These are phyloP conservation scores for Sander vitreus DNA, from an alignment of 2,113 vertebrate species.

Conservation along the genomic window DNA sequence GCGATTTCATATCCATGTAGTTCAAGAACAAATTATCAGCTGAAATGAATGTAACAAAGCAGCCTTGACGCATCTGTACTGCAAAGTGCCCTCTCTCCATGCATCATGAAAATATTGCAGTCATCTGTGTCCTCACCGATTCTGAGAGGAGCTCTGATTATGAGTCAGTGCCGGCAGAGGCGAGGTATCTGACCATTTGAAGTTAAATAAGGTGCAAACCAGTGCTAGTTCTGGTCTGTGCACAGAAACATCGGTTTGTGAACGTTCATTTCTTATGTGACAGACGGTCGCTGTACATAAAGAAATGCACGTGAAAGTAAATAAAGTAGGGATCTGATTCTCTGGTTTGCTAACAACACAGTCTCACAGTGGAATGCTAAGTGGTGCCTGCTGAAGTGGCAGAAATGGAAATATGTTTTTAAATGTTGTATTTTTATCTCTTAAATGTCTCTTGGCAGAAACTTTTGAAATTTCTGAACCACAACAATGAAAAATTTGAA, in stretches of 20 bases:
- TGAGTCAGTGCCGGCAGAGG: slow-evolving; percentile 31
- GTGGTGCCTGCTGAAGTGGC: slow-evolving; percentile 9
- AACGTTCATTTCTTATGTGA: background rate
- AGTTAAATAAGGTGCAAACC: slow-evolving; percentile 48
- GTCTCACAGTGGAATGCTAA: background rate
- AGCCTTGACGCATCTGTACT: slow-evolving; percentile 2
- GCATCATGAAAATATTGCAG: slow-evolving; percentile 7
- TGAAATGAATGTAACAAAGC: slow-evolving; percentile 18
- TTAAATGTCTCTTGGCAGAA: background rate
- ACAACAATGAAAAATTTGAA: slow-evolving; percentile 25
- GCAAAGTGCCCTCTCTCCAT: background rate
- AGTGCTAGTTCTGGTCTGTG: slow-evolving; percentile 13
- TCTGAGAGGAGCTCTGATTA: slow-evolving; percentile 47
- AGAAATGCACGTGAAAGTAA: background rate
- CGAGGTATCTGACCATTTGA: slow-evolving; percentile 46
- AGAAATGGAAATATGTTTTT: slow-evolving; percentile 6
- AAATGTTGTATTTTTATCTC: background rate
- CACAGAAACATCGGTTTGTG: background rate
- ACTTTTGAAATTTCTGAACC: background rate
- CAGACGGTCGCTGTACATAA: background rate
- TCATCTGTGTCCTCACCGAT: slow-evolving; percentile 2
- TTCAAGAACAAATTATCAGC: background rate
- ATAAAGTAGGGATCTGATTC: background rate
- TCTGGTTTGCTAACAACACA: background rate
- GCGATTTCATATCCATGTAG: slow-evolving; percentile 27